A percentile compares a stretch with the other conserved stretches of the same genome.
Conservation (phyloP, 2,888 invertebrate species). For the Agonum fuliginosum region DNA sequence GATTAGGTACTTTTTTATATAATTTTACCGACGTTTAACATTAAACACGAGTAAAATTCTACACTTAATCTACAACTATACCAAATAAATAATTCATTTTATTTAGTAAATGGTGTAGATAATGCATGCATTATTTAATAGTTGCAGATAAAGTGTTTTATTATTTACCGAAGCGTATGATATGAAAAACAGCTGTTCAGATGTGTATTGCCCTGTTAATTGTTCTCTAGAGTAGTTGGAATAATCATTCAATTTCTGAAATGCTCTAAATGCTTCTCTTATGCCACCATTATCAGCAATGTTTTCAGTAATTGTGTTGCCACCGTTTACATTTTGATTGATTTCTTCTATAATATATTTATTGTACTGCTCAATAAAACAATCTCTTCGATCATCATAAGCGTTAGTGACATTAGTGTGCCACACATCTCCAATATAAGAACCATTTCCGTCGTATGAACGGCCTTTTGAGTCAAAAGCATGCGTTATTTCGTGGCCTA, state of each 20-base stretch:
- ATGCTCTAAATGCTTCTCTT: conserved; percentile 68
- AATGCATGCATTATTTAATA: too few relatives aligned
- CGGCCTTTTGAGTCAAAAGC: conserved; percentile 71
- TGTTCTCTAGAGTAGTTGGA: conserved; percentile 14
- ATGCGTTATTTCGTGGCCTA: conserved; percentile 77
- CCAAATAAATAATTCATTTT: too few relatives aligned
- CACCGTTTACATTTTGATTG: conserved; percentile 69
- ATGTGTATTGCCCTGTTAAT: conserved; percentile 64
- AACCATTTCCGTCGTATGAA: conserved; percentile 77
- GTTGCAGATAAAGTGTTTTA: neutral
- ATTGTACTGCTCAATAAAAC: conserved; percentile 72
- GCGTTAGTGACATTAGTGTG: conserved; percentile 67
- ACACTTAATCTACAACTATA: too few relatives aligned
- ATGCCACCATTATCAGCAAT: conserved; percentile 72
- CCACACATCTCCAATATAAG: conserved; percentile 70
- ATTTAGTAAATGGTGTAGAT: too few relatives aligned
- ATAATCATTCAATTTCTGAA: conserved; percentile 64
- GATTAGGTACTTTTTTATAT: too few relatives aligned
- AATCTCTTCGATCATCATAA: conserved; percentile 69
- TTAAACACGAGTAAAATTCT: too few relatives aligned
- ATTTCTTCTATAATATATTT: conserved; percentile 70
- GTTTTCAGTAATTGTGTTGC: conserved; percentile 73
- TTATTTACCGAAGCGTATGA: conserved; percentile 70
- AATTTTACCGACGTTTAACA: too few relatives aligned
- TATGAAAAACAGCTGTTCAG: conserved; percentile 71